A percentile compares a stretch with the other conserved stretches of the same genome.
These are phyloP conservation scores for Nycticorax nycticorax DNA, from an alignment of 2,113 vertebrate genomes.

Conservation along the genomic window DNA sequence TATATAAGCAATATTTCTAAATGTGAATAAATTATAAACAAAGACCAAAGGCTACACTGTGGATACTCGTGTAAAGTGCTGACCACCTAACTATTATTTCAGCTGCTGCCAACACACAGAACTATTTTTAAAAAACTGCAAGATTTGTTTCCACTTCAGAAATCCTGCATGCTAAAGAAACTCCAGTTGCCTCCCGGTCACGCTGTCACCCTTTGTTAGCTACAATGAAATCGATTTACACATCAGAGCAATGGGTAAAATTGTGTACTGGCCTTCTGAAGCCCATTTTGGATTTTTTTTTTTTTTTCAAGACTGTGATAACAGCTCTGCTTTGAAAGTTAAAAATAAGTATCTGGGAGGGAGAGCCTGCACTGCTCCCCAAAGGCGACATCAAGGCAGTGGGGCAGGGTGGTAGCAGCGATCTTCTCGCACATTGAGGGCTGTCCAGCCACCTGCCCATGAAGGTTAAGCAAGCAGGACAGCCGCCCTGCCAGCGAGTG, in stretches of 20 bases:
- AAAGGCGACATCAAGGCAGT: background rate
- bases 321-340: background rate
- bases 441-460: too few species aligned
- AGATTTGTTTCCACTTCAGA: background rate
- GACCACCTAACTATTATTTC: background rate
- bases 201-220: background rate
- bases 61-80: background rate
- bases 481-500: fast-evolving
- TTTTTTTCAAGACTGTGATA: background rate
- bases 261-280: background rate
- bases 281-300: too few species aligned
- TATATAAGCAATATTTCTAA: background rate
- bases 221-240: background rate
- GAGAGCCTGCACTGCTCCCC: background rate
- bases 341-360: background rate
- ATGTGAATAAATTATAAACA: background rate
- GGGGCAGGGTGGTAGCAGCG: too few species aligned
- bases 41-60: background rate
- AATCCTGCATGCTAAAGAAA: background rate
- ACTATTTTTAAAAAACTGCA: background rate
- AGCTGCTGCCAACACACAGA: background rate
- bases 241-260: background rate
- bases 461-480: background rate
- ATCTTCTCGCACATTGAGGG: fast-evolving
- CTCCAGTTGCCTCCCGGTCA: background rate